Evolutionary conservation across 2,797 vertebrate genomes (phyloP), one percentile per base, ranked within the genome.

Genomic region (Acestrorhynchus altus): DNA sequence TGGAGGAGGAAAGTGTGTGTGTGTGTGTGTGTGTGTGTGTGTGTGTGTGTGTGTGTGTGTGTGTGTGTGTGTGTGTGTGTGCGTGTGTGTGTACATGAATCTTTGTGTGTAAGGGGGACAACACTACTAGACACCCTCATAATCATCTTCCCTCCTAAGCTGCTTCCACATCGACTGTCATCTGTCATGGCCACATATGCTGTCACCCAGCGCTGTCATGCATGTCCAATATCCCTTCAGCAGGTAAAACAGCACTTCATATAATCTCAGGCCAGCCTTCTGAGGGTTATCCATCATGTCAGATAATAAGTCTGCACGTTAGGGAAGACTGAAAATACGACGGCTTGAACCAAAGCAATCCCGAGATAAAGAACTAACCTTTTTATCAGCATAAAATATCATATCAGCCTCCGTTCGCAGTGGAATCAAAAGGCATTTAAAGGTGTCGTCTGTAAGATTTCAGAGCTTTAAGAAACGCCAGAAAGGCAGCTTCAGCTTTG

Each of bases 151-250:
- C 73, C 52, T 87, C 83, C 83, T 72, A 81, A 88, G 85, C 86
- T 82, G 47, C 84, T 89, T 86, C 86, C 86, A 87, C 84, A 84
- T 90, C 86, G 81, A 85, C 89, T 87, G 91, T 93, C 93, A 94
- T 94, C 93, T 91, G 92, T 94, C 93, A 93, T 93, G 88, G 90
- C 88, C 90, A 91, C 90, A 83, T 87, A 86, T 84, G 87, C 92
- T 94, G 93, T 94, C 93, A 93, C 84, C 77, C 78, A 89, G 88
- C 61, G 87, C 92, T 91, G 91, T 92, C 92, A 91, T 92, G 92
- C 90, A 88, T 89, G 88, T 87, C 92, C 91, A 91, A 88, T 89
- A 88, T 90, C 81, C 22, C 85, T 74, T 77, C 79, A 74, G 88
- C 89, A 90, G 86, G 88, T 90, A 88, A 87, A 88, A 86, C 88